These are phyloP conservation scores for Mythimna albipuncta DNA, from an alignment of 2,888 invertebrate species.

Conservation along the genomic window DNA sequence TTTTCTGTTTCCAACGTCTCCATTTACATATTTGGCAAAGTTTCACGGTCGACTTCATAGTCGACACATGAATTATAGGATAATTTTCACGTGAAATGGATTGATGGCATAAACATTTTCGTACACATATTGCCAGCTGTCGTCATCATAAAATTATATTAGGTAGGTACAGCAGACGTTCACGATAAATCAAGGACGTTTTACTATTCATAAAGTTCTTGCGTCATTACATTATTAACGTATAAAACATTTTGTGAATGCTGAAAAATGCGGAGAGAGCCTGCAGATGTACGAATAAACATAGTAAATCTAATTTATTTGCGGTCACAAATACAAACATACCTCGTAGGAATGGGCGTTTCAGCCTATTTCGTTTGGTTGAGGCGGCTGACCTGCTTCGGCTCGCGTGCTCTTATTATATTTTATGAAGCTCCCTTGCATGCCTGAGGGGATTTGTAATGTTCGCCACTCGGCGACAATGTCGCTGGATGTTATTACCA, in stretches of 20 bases:
- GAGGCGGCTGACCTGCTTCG: slow-evolving; percentile 76
- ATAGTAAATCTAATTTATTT: slow-evolving; percentile 50
- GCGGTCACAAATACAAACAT: slow-evolving; percentile 47
- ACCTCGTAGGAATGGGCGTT: slow-evolving; percentile 48
- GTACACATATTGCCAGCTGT: slow-evolving; percentile 42
- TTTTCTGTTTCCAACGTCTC: slow-evolving; percentile 74
- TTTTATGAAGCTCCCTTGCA: slow-evolving; percentile 85
- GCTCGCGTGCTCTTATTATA: slow-evolving; percentile 85
- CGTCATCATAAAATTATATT: slow-evolving; percentile 53
- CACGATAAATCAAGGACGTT: slow-evolving; percentile 50
- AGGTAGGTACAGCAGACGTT: slow-evolving; percentile 33
- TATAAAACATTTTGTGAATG: slow-evolving; percentile 39
- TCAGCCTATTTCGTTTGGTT: slow-evolving; percentile 54
- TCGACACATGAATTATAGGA: slow-evolving; percentile 72
- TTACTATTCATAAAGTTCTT: slow-evolving; percentile 49
- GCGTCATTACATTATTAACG: slow-evolving; percentile 50
- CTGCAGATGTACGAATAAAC: slow-evolving; percentile 12
- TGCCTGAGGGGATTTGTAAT: slow-evolving; percentile 80
- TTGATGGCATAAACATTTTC: slow-evolving; percentile 55
- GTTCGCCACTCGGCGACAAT: slow-evolving; percentile 78
- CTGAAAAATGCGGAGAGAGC: slow-evolving; percentile 24
- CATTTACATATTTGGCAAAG: slow-evolving; percentile 74
- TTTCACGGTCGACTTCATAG: slow-evolving; percentile 71
- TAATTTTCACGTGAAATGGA: slow-evolving; percentile 73
- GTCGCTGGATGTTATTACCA: slow-evolving; percentile 82